phyloP scores from a whole-genome alignment of 2,113 vertebrate species.

The Zootoca vivipara region DNA sequence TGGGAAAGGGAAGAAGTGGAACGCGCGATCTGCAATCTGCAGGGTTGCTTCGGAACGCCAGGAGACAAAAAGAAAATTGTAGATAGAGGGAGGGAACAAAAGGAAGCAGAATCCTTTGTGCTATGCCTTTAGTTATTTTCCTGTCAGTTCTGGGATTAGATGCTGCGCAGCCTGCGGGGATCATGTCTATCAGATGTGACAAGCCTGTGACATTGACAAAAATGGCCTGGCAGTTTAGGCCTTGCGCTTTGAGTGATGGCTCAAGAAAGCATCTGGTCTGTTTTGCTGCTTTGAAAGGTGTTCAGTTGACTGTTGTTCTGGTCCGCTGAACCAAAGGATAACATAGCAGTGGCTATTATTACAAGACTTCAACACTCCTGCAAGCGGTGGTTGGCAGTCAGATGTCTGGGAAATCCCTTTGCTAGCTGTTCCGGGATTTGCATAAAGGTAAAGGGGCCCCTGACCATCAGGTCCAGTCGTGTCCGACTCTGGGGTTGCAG shows the following conservation, averaged over 20 bases:
- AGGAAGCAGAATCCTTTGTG: neutral
- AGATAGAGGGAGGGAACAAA: neutral
- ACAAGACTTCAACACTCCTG: too few relatives aligned
- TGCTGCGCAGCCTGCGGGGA: accelerated
- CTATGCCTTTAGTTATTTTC: neutral
- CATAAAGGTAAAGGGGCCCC: too few relatives aligned
- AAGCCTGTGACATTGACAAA: neutral
- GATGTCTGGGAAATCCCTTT: too few relatives aligned
- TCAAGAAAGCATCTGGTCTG: constrained; percentile 50
- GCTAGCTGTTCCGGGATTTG: too few relatives aligned
- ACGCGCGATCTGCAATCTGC: neutral
- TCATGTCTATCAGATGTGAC: neutral
- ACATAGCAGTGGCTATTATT: constrained; percentile 25
- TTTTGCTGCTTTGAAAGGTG: constrained; percentile 48
- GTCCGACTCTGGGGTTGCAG: too few relatives aligned
- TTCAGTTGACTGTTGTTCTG: constrained; percentile 22
- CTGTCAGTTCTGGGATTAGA: neutral
- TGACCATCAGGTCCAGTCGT: too few relatives aligned
- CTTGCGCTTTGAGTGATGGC: constrained; percentile 28
- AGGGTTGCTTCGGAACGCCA: neutral
- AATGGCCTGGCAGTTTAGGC: constrained; percentile 16
- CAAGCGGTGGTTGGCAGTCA: too few relatives aligned
- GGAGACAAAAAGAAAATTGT: neutral
- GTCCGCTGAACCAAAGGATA: constrained; percentile 22
- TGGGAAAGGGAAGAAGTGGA: neutral